Evolutionary conservation across 2,113 vertebrate genomes (phyloP), one percentile per base, ranked within the genome.

Genomic region (Psittacula cyanocephala): DNA sequence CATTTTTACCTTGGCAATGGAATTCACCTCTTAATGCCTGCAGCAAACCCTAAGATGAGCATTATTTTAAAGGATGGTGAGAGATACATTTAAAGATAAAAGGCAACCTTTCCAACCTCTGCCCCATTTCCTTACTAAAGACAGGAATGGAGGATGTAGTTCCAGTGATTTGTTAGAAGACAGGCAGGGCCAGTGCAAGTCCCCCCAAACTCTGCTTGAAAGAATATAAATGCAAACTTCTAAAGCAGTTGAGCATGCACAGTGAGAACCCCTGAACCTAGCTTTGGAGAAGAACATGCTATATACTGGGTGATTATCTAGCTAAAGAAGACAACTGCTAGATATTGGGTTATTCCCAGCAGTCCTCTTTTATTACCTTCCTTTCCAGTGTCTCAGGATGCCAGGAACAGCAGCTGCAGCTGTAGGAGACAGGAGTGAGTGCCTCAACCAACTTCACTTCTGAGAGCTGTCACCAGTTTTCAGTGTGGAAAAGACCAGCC

Each of bases 401-500:
- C 71, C 53, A 63, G 68, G 60, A 93, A 75, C 37, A 70, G 22
- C 59, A 94, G 72, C 59, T 90, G 71, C 68, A 88, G 59, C 37
- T 86, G 19, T 37, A 78, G 50, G 25, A 93, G 64, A 44, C 7
- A n/a, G 49, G n/a, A 0, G 1, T 22, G 7, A 6, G 0, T 52
- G 57, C 57, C 57, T 24, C 63, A 81, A 76, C 17, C 65, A 95
- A 0, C 46, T 43, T 60, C 8, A 18, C 10, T 59, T 88, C 35
- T 68, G 86, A 89, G 29, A 91, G 33, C 60, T 76, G 33, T 50
- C 43, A 52, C 33, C 35, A 19, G 33, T 71, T 86, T 86, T 92
- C 67, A 81, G 3, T 14, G 35, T 27, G 8, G 17, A 52, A 22
- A 80, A 14, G 49, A 28, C 23, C 6, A 9, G 35, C 29, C 17